These are phyloP conservation scores for Agriopis marginaria DNA, from an alignment of 2,888 invertebrate species.

Conservation along the genomic window DNA sequence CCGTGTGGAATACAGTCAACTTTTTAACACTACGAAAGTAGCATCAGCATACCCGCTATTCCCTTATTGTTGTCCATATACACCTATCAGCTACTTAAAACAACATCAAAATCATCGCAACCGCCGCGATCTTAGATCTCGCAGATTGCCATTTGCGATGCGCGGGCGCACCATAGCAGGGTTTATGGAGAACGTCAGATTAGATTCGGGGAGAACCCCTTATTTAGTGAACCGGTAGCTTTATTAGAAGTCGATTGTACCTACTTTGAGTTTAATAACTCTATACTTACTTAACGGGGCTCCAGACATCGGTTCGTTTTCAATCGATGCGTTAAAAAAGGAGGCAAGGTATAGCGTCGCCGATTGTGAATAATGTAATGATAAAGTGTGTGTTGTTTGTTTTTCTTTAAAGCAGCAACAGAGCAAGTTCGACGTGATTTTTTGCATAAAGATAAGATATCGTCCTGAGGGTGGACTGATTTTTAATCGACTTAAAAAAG, in stretches of 20 bases:
- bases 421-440: too few relatives aligned
- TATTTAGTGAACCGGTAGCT: conserved; percentile 23
- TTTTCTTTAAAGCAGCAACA: too few relatives aligned
- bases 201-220: conserved; percentile 25
- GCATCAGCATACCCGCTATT: conserved; percentile 20
- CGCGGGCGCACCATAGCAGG: conserved; percentile 42
- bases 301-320: too few relatives aligned
- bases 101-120: conserved; percentile 74
- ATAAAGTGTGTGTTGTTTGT: too few relatives aligned
- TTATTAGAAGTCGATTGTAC: conserved; percentile 12
- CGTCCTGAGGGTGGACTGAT: too few relatives aligned
- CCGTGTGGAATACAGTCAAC: not conserved
- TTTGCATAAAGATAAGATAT: too few relatives aligned
- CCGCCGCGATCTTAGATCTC: conserved; percentile 52
- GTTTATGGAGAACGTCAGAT: conserved; percentile 30
- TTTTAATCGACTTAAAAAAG: too few relatives aligned
- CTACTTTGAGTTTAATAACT: not conserved
- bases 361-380: too few relatives aligned
- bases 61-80: conserved; percentile 52
- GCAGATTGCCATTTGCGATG: conserved; percentile 61
- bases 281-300: not conserved
- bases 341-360: too few relatives aligned
- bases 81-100: conserved; percentile 66
- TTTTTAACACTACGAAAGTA: conserved; percentile 9
- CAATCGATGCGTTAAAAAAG: too few relatives aligned